These are phyloP conservation scores for Melanotus villosus DNA, from an alignment of 2,888 invertebrate species.

Conservation along the genomic window DNA sequence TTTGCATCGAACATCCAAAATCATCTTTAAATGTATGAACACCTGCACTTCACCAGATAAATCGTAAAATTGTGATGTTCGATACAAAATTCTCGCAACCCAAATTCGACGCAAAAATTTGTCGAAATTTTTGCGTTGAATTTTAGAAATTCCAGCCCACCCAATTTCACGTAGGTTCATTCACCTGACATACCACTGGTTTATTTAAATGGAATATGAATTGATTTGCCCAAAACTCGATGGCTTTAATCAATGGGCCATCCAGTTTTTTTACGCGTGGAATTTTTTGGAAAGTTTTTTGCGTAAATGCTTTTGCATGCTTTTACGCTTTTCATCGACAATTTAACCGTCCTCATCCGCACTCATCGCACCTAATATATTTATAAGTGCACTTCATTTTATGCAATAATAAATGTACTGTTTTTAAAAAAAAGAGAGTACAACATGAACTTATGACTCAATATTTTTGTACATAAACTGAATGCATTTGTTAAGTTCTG, in stretches of 20 bases:
- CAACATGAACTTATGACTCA: slow-evolving; percentile 18
- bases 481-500: slow-evolving; percentile 9
- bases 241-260: slow-evolving; percentile 7
- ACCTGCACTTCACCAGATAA: too few species aligned
- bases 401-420: slow-evolving; percentile 26
- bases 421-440: slow-evolving; percentile 10
- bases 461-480: slow-evolving; percentile 8
- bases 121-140: slow-evolving; percentile 49
- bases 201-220: slow-evolving; percentile 57
- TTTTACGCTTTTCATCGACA: slow-evolving; percentile 31
- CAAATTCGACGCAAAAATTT: background rate
- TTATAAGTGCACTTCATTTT: slow-evolving; percentile 39
- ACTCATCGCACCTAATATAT: slow-evolving; percentile 43
- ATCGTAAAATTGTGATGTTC: background rate
- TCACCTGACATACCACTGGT: slow-evolving; percentile 69
- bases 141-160: too few species aligned
- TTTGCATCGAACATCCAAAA: background rate
- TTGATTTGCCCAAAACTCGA: slow-evolving; percentile 17
- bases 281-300: slow-evolving; percentile 17
- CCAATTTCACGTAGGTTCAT: slow-evolving; percentile 58
- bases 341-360: slow-evolving; percentile 34
- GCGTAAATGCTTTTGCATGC: slow-evolving; percentile 42
- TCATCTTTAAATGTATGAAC: too few species aligned
- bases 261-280: slow-evolving; percentile 21
- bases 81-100: slow-evolving; percentile 17